Evolutionary conservation across 1,140 invertebrate species (phyloP).

Genomic region (Kradibia gibbosae): DNA sequence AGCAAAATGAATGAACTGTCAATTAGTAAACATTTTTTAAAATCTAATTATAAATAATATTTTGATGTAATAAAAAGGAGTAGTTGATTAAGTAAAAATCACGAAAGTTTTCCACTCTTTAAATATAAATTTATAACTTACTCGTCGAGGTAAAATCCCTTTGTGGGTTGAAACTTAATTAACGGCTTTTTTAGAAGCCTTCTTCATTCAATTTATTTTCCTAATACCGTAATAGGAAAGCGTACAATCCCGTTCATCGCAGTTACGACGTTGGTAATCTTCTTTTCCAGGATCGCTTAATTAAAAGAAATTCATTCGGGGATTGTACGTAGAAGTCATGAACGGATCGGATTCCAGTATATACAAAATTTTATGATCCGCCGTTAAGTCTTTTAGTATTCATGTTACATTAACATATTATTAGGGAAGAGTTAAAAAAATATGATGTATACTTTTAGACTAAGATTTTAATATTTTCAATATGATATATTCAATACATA

Average conservation of each 20-base stretch:
- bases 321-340: constrained; percentile 53
- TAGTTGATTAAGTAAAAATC: constrained; percentile 20
- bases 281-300: constrained; percentile 60
- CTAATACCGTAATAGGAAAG: constrained; percentile 46
- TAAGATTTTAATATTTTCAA: neutral
- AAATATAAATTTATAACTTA: constrained; percentile 47
- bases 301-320: constrained; percentile 65
- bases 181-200: constrained; percentile 49
- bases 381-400: constrained; percentile 35
- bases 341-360: constrained; percentile 56
- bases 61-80: neutral
- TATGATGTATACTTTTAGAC: neutral
- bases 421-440: constrained; percentile 14
- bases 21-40: neutral
- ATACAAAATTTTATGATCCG: constrained; percentile 26
- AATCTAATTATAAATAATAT: neutral
- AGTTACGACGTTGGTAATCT: constrained; percentile 61
- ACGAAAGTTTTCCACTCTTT: constrained; percentile 4
- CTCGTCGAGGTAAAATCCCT: constrained; percentile 37
- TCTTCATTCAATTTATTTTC: constrained; percentile 51
- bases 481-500: neutral
- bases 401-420: neutral
- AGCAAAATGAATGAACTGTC: too few species aligned
- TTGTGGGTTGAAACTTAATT: constrained; percentile 48
- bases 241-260: constrained; percentile 56